phyloP scores from a whole-genome alignment of 2,113 vertebrate species.

The Morone saxatilis region DNA sequence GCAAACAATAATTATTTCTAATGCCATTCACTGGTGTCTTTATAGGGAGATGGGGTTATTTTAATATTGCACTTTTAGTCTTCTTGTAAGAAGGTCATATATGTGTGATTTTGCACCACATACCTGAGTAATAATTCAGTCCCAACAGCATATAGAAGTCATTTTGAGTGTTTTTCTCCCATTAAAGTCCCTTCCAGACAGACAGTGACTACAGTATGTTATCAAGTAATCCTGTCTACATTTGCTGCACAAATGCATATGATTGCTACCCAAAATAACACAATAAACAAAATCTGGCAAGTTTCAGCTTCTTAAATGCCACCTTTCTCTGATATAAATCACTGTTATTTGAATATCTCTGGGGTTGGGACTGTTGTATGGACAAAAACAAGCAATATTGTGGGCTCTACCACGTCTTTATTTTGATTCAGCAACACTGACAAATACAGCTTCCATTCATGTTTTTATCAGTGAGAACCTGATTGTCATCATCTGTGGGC shows the following conservation, averaged over 20 bases:
- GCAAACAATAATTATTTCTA: background rate
- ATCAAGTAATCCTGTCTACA: background rate
- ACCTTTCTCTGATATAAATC: background rate
- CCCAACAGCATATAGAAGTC: background rate
- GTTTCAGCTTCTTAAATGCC: background rate
- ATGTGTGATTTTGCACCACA: background rate
- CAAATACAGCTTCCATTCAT: background rate
- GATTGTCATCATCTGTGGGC: background rate
- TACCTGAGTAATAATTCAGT: background rate
- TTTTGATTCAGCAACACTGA: background rate
- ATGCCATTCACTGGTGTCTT: background rate
- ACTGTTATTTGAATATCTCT: background rate
- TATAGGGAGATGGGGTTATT: background rate
- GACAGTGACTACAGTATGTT: background rate
- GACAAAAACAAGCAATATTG: background rate
- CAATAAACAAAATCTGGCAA: background rate
- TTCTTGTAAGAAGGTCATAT: background rate
- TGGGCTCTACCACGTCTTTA: background rate
- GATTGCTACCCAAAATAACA: background rate
- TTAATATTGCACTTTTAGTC: too few relatives aligned
- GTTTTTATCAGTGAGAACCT: background rate
- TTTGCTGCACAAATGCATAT: background rate
- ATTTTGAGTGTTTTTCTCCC: background rate
- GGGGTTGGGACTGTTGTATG: background rate
- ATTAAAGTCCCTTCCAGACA: background rate